Evolutionary conservation across 2,797 vertebrate species (phyloP).

Genomic region (Sebastiscus tertius): DNA sequence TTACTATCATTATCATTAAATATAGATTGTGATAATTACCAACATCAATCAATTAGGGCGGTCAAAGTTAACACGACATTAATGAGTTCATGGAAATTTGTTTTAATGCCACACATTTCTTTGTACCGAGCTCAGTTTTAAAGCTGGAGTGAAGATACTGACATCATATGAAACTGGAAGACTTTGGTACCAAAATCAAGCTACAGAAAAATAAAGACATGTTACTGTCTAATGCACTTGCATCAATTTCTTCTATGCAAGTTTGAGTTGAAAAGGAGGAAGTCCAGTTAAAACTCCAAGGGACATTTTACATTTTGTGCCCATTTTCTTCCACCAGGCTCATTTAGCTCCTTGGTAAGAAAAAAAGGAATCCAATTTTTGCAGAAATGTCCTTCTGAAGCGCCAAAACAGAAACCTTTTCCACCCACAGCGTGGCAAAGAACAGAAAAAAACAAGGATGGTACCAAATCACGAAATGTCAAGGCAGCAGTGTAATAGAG

Average conservation of each 20-base stretch:
- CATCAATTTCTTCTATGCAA: neutral
- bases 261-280: neutral
- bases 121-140: no score
- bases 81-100: no score
- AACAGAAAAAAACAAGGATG: neutral
- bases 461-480: slow-evolving; percentile 36
- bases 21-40: neutral
- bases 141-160: no score
- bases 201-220: neutral
- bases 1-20: neutral
- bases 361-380: neutral
- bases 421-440: neutral
- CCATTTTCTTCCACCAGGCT: neutral
- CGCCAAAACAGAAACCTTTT: neutral
- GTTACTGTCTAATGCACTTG: neutral
- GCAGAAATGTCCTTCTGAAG: neutral
- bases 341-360: neutral
- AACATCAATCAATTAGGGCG: neutral
- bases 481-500: slow-evolving; percentile 21
- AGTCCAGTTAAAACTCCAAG: neutral
- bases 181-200: neutral
- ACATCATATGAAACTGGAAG: no score
- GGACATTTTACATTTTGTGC: neutral
- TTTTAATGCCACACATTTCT: no score
- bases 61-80: no score